Conservation (phyloP, 2,888 invertebrate species). For the Chrysolina haemoptera region DNA sequence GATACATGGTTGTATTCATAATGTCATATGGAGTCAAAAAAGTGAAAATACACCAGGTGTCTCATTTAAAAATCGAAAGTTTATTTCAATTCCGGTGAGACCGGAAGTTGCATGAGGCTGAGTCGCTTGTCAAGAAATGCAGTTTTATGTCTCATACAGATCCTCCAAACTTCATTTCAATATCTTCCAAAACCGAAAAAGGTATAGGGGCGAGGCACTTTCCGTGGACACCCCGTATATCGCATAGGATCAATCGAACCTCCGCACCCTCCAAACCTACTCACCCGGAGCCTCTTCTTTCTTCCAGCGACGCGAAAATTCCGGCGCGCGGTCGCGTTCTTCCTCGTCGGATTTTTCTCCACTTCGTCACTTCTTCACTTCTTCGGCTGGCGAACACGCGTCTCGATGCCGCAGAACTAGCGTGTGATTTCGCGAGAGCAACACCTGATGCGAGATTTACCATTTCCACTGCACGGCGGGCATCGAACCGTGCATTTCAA, state of each 20-base stretch:
- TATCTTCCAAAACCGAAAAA: too few relatives aligned
- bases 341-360: background rate
- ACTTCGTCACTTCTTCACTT: conserved; percentile 17
- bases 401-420: conserved; percentile 59
- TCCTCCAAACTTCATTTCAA: too few relatives aligned
- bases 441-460: conserved; percentile 63
- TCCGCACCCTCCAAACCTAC: background rate
- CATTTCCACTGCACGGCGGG: conserved; percentile 63
- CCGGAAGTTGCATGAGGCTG: too few relatives aligned
- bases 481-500: conserved; percentile 64
- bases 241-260: background rate
- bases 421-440: conserved; percentile 58
- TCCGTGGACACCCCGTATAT: too few relatives aligned
- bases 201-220: too few relatives aligned
- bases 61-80: too few relatives aligned
- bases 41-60: too few relatives aligned
- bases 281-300: background rate
- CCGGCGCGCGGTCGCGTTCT: background rate
- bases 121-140: too few relatives aligned
- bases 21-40: too few relatives aligned
- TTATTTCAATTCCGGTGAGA: too few relatives aligned
- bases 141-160: too few relatives aligned
- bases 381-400: conserved; percentile 43
- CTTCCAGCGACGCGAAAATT: background rate
- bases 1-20: too few relatives aligned